Conservation (phyloP, 1,140 invertebrate genomes). For the Reticulitermes speratus region DNA sequence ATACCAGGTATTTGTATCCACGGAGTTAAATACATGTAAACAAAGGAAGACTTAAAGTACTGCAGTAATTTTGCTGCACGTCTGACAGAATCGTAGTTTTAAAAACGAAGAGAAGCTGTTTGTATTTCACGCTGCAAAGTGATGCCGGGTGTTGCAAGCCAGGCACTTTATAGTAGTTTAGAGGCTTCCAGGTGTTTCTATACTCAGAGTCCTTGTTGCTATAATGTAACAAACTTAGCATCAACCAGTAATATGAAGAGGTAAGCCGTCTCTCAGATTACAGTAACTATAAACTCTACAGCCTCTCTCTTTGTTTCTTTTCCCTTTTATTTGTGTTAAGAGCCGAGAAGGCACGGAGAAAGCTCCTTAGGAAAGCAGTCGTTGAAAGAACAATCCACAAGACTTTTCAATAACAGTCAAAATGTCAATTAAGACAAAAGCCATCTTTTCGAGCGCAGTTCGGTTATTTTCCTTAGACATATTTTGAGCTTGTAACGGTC, state of each 20-base stretch:
- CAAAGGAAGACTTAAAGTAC: too few relatives aligned
- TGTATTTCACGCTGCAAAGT: too few relatives aligned
- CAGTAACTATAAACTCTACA: not conserved
- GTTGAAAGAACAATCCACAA: not conserved
- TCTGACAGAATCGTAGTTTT: too few relatives aligned
- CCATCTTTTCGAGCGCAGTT: too few relatives aligned
- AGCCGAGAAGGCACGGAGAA: not conserved
- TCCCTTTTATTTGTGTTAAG: not conserved
- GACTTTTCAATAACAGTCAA: not conserved
- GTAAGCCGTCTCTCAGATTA: not conserved
- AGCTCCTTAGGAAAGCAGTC: not conserved
- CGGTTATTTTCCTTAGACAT: too few relatives aligned
- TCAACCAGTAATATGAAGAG: not conserved
- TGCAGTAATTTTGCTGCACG: too few relatives aligned
- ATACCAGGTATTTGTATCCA: too few relatives aligned
- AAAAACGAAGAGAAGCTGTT: too few relatives aligned
- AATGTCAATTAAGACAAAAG: conserved; percentile 7
- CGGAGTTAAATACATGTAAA: too few relatives aligned
- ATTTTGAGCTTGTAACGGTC: too few relatives aligned
- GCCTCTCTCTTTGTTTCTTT: not conserved
- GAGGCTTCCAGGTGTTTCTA: not conserved
- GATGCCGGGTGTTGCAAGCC: too few relatives aligned
- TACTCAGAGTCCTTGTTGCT: not conserved
- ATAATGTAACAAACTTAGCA: not conserved
- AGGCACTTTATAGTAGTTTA: not conserved